Conservation (phyloP, 2,888 invertebrate genomes). For the Metalampra italica region DNA sequence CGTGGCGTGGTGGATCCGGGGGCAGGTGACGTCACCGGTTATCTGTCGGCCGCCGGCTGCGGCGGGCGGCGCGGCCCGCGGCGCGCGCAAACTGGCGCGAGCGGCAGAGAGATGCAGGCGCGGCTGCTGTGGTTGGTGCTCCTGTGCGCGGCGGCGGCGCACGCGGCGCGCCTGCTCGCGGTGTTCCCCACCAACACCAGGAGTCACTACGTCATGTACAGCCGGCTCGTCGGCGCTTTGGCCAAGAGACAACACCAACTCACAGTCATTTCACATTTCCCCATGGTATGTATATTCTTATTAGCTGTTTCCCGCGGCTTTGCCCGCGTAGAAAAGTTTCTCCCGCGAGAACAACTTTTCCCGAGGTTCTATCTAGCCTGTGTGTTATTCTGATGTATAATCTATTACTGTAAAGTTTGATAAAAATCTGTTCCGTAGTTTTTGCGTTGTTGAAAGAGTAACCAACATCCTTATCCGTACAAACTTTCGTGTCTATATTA, state of each 20-base stretch:
- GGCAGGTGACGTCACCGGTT: constrained; percentile 35
- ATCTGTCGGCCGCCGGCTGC: constrained; percentile 26
- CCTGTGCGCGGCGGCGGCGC: constrained; percentile 36
- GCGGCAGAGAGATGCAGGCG: constrained; percentile 65
- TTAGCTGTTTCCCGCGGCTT: no score
- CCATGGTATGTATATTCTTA: constrained; percentile 65
- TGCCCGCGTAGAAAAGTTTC: no score
- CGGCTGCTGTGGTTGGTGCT: constrained; percentile 42
- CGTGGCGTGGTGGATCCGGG: constrained; percentile 12
- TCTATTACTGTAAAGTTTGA: no score
- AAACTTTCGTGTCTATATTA: no score
- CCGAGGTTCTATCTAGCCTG: no score
- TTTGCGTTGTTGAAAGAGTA: no score
- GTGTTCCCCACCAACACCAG: constrained; percentile 73
- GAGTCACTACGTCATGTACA: constrained; percentile 76
- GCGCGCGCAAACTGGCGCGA: constrained; percentile 44
- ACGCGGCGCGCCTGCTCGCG: constrained; percentile 61
- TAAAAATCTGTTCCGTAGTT: no score
- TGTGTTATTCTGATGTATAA: no score
- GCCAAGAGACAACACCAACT: constrained; percentile 60
- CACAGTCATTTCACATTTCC: constrained; percentile 69
- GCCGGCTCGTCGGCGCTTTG: constrained; percentile 63
- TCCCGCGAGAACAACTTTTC: no score
- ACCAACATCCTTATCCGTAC: no score
- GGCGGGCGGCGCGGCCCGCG: constrained; percentile 23